Conservation (phyloP, 2,797 vertebrate species). For the Cirrhinus molitorella region DNA sequence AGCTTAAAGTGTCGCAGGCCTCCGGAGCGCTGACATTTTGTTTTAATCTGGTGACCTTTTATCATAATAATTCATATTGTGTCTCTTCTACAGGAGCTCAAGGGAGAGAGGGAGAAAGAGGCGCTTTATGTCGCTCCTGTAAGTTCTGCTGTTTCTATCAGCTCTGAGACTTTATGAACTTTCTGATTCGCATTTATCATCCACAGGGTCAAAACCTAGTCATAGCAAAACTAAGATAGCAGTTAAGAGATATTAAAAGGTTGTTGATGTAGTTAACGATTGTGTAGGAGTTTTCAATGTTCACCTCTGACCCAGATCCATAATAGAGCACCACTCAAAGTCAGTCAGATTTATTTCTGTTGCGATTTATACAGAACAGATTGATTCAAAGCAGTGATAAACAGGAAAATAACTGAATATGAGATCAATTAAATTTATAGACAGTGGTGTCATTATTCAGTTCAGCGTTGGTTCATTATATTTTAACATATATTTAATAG, state of each 20-base stretch:
- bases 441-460: not conserved
- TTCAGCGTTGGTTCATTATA: not conserved
- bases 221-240: not conserved
- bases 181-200: not conserved
- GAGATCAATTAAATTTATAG: not conserved
- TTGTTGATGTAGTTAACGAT: not conserved
- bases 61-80: slow-evolving; percentile 62
- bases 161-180: not conserved
- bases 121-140: not conserved
- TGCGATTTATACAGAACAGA: not conserved
- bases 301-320: not conserved
- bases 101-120: slow-evolving; percentile 4
- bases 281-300: too few species aligned
- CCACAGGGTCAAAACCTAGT: not conserved
- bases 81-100: slow-evolving; percentile 41
- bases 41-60: slow-evolving; percentile 65
- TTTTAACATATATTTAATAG: too few species aligned
- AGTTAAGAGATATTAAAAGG: not conserved
- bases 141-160: not conserved
- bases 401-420: not conserved
- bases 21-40: slow-evolving; percentile 61
- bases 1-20: slow-evolving; percentile 48
- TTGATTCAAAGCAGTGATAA: not conserved
- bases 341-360: not conserved
- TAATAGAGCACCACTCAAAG: not conserved